Evolutionary conservation across 2,113 vertebrate genomes (phyloP), one percentile per base, ranked within the genome.

Genomic region (Chascanopsetta lugubris): DNA sequence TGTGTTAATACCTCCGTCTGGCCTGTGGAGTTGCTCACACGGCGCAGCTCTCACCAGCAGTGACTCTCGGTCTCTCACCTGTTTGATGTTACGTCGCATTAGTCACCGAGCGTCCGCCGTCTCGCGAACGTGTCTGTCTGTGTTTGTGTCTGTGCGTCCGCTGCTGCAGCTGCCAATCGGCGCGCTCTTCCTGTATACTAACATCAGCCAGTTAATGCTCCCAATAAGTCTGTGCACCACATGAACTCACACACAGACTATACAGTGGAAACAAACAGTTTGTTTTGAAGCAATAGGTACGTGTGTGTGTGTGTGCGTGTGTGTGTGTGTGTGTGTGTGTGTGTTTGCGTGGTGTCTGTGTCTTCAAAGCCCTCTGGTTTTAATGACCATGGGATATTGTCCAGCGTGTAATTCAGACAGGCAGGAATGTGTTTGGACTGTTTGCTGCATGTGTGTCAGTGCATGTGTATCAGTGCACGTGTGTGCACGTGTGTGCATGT

Each of bases 351-450:
- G 76, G 73, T 85, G 80, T 86, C 72, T 80, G 54, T 70, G 53
- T 80, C 82, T 84, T 89, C 75, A 80, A 79, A 85, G 84, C 48
- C 75, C 80, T 87, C 84, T 88, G 89, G 66, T 86, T 88, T 80
- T 85, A 87, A 88, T 89, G 79, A 87, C 46, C 9, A 27, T 79
- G 83, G 85, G 89, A 83, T 60, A 63, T 66, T 73, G 85, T 87
- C 85, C 87, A 89, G 87, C 67, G 36, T 84, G 78, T 85, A 78
- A 82, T 87, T 87, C 84, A 85, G 79, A 81, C 82, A 71, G 80
- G 60, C 71, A 69, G 83, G 85, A 83, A 82, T 87, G 79, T 82
- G 72, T 84, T 84, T 83, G 68, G 63, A 69, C 26, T 49, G 40
- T 54, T 78, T 5, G 51, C 18, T 25, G 17, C 57, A 25, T 66